Base-by-base conservation (phyloP, 1,140 invertebrate species). In the Littorina saxatilis region DNA sequence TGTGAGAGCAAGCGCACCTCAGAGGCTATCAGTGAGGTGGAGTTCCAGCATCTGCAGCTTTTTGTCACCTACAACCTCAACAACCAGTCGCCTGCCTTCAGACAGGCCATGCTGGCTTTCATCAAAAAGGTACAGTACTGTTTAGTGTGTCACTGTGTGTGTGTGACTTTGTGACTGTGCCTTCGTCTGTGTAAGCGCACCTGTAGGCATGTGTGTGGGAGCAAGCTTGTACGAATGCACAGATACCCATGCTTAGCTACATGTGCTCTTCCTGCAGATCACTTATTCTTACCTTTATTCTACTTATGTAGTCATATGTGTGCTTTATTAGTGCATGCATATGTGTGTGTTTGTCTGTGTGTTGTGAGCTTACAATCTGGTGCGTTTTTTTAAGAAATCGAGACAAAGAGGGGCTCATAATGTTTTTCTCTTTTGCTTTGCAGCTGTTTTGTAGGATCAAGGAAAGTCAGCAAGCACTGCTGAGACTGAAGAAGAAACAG, bases 1-100 rank as follows among this genome's bases (percentile, higher is more conserved):
- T 94, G 95, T 79, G 96, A 97, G 86, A 96, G 95, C 20, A 94
- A 95, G 66, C 96, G 96, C 89, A 95, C 94, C 23, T 96, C 96
- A 23, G 95, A 96, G 89, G 55, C 90, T 0, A 94, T 96, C 80
- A 92, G 92, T 1, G 23, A 85, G 4, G 90, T 90, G 73, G 96
- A 97, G 90, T 93, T 97, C 27, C 88, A 94, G 20, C 92, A 95
- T n/a, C 92, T 97, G 47, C 87, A 94, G n/a, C 88, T 89, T 39
- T 97, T 96, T 91, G 88, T 97, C 32, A 88, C 91, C 23, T 94
- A 95, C 86, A 97, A 97, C 92, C 92, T 96, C 29, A 95, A 95
- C 84, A 95, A 94, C 85, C 95, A 96, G 88, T 93, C 94, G 40
- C 94, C 96, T 1, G 90, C 93, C 5, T 93, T 93, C 83, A 87